Base-by-base conservation (phyloP, 2,113 vertebrate genomes). In the Melierax canorus region DNA sequence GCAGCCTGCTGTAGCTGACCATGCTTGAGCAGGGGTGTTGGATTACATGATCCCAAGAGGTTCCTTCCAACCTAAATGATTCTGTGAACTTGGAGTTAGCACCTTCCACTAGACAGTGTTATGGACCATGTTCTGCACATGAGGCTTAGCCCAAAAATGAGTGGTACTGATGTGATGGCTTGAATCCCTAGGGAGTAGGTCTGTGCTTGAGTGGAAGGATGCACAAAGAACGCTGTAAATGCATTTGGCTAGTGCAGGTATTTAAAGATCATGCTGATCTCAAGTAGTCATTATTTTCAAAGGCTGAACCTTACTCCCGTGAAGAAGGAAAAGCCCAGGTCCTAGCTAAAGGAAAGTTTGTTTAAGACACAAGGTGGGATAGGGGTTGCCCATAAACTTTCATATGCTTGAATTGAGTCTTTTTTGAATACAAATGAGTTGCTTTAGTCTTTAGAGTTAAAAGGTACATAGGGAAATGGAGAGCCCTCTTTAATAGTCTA, bases 401-500 rank as follows among this genome's bases (percentile, higher is more conserved):
- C 15, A 7, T 62, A 18, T 53, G 77, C 50, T 91, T 91, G 60
- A 74, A 50, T 76, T 79, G 53, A 83, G 15, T 53, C 27, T 7
- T 43, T 53, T 94, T 39, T 23, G 4, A 91, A 73, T 50, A 72
- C 24, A 78, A 38, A 67, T 9, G 30, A 91, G 11, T 85, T 86
- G 53, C 19, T 86, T 86, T 38, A 38, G 45, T 86, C 66, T 71
- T 90, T 41, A 67, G 68, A 45, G 27, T 78, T 91, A 56, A 78
- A 91, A 95, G 18, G 14, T 46, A 6, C 43, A 34, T 53, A 86
- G 81, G 36, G 26, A 81, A 90, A 84, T 67, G 22, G 56, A 91
- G 38, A 95, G 88, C 91, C 94, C 68, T 73, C 84, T 73, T 32
- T 92, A 88, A 82, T 91, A 94, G 81, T 90, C 68, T 92, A 91